Percentiles rank a stretch among this genome's conserved stretches.
phyloP scores from a whole-genome alignment of 1,140 invertebrate species.

The Cryptotermes secundus region DNA sequence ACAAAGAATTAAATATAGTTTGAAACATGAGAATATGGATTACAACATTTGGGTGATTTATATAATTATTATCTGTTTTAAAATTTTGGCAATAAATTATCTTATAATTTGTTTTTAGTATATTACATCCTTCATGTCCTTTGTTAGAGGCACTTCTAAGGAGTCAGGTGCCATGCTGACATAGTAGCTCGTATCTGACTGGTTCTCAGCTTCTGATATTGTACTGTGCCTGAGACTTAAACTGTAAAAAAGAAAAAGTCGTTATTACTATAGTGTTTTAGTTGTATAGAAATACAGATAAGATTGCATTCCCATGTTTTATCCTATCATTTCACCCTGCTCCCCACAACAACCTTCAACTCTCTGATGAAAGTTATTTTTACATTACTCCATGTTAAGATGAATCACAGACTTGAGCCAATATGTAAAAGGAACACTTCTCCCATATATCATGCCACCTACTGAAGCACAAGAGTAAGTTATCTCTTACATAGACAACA shows the following conservation, averaged over 20 bases:
- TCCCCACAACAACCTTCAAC: too few relatives aligned
- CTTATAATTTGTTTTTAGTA: neutral
- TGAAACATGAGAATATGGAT: neutral
- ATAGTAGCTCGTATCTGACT: neutral
- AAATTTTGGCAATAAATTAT: neutral
- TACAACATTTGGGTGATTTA: neutral
- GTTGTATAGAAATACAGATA: too few relatives aligned
- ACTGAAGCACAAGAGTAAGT: too few relatives aligned
- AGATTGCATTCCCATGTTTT: too few relatives aligned
- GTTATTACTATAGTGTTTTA: too few relatives aligned
- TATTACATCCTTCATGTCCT: neutral
- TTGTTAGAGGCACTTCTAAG: neutral
- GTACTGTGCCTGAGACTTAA: neutral
- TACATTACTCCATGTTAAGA: too few relatives aligned
- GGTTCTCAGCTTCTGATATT: neutral
- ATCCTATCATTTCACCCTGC: too few relatives aligned
- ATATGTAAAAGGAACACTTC: too few relatives aligned
- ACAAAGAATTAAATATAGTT: neutral
- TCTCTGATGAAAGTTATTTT: too few relatives aligned
- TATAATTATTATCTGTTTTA: neutral
- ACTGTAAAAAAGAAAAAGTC: neutral
- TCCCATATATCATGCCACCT: too few relatives aligned
- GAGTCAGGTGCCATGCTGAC: neutral
- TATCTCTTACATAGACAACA: too few relatives aligned
- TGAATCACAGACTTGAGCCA: too few relatives aligned